Evolutionary conservation across 2,113 vertebrate species (phyloP), one percentile per base, ranked within the genome.

Genomic region (Phyllostomus hastatus): DNA sequence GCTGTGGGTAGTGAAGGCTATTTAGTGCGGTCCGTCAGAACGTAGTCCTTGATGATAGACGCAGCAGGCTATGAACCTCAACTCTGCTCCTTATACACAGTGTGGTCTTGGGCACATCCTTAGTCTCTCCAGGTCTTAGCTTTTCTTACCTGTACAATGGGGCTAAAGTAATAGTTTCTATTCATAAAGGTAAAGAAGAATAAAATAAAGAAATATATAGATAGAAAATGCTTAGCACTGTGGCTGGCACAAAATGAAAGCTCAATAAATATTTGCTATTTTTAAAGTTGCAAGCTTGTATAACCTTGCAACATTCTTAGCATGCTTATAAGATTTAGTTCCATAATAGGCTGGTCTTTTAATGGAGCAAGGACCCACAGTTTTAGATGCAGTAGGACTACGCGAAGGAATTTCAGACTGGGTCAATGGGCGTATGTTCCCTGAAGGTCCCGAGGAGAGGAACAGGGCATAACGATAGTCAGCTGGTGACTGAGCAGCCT

Each of bases 221-320:
- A 84, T 19, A 76, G 66, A 78, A 88, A 92, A 72, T 73, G 88
- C 88, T 88, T 95, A 96, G 82, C 73, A 66, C 6, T 41, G 43
- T 54, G 64, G 90, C 94, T 94, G 95, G 50, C 46, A 85, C 88
- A 88, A 92, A 96, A 81, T 94, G 95, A 76, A 95, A 94, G 35
- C 33, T 95, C 94, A 96, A 90, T 95, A 97, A 96, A 69, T 85
- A 48, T 69, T 92, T 90, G 59, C 92, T 97, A 91, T 94, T 97
- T 97, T 96, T 94, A 90, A 97, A 96, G 22, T 88, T 95, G 91
- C 94, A 96, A 93, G 91, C 61, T 92, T 95, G 57, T 82, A 81
- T 75, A 88, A 95, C 20, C 84, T 94, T 96, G 81, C 41, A 94
- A 73, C 81, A 94, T 92, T 92, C 52, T 66, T 67, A 84, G 76